These are phyloP conservation scores for Bucco capensis DNA, from an alignment of 2,113 vertebrate species.

Conservation along the genomic window DNA sequence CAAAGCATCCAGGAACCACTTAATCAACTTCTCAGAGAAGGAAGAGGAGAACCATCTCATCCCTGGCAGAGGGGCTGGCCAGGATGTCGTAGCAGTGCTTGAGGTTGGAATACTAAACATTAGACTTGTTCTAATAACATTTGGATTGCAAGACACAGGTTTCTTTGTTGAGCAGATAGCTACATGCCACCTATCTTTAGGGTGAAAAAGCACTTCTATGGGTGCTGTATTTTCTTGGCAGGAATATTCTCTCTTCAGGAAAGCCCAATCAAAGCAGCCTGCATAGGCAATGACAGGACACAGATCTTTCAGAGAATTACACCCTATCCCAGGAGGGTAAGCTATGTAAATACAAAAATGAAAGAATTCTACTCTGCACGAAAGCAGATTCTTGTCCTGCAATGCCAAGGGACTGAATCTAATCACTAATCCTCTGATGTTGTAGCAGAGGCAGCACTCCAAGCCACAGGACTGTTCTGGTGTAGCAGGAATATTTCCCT, in stretches of 20 bases:
- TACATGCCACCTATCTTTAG: background rate
- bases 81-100: background rate
- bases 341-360: background rate
- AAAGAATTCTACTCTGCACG: background rate
- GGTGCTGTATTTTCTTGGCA: background rate
- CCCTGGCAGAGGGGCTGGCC: background rate
- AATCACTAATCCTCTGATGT: constrained; percentile 29
- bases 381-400: background rate
- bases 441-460: background rate
- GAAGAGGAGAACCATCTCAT: background rate
- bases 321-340: background rate
- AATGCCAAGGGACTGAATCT: background rate
- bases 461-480: background rate
- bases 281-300: background rate
- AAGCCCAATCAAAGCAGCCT: background rate
- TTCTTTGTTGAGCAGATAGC: background rate
- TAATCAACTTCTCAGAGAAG: background rate
- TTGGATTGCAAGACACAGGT: background rate
- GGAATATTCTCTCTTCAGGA: background rate
- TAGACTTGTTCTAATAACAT: background rate
- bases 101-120: background rate
- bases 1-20: background rate
- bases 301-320: background rate
- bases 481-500: constrained; percentile 43
- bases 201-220: background rate